phyloP scores from a whole-genome alignment of 2,113 vertebrate species.

The Sinocyclocheilus grahami region DNA sequence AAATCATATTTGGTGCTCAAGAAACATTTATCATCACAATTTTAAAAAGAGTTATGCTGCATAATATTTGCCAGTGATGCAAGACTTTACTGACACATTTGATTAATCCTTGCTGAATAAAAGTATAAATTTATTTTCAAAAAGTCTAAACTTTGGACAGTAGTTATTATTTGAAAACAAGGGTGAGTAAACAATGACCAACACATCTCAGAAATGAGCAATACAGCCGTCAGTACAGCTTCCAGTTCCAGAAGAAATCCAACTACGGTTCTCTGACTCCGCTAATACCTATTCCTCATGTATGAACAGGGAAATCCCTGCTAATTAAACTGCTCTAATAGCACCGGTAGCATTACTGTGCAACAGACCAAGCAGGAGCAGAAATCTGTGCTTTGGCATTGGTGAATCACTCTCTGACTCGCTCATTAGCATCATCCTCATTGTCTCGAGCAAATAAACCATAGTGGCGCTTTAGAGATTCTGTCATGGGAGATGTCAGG shows the following conservation, averaged over 20 bases:
- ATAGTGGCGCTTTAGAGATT: background rate
- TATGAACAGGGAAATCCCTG: conserved; percentile 5
- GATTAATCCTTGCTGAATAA: too few relatives aligned
- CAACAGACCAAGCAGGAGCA: background rate
- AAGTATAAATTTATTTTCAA: too few relatives aligned
- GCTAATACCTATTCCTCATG: background rate
- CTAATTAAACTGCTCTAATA: conserved; percentile 10
- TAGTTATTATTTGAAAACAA: too few relatives aligned
- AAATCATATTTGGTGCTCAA: background rate
- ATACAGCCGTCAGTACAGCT: background rate
- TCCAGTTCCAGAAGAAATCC: background rate
- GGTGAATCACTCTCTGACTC: conserved; percentile 44
- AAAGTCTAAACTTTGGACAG: too few relatives aligned
- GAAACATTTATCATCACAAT: background rate
- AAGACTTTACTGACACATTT: background rate
- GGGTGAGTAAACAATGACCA: background rate
- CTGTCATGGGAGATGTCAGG: conserved; percentile 2
- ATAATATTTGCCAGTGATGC: background rate
- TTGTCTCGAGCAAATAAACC: background rate
- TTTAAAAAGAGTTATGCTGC: background rate
- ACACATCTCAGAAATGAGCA: background rate
- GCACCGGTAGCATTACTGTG: background rate
- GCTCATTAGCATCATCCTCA: conserved; percentile 38
- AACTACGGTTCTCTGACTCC: background rate
- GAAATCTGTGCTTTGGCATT: background rate